phyloP scores from a whole-genome alignment of 2,888 invertebrate species.

The Drosophila eohydei region DNA sequence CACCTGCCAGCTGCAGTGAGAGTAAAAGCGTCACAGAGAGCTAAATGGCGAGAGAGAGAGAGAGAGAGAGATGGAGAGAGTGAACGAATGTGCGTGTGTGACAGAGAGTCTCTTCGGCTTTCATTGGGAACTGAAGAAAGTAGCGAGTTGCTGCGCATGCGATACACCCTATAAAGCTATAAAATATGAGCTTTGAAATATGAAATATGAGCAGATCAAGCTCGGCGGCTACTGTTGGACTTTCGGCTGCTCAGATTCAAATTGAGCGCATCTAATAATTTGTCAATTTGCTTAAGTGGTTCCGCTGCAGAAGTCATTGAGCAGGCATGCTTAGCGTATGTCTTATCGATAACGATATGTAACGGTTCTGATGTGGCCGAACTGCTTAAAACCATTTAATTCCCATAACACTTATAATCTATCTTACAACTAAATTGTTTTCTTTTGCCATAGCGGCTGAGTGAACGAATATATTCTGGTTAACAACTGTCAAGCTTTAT shows the following conservation, averaged over 20 bases:
- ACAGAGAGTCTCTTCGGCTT: constrained; percentile 1
- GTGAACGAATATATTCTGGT: neutral
- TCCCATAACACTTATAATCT: neutral
- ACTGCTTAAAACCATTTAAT: neutral
- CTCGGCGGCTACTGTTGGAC: constrained; percentile 21
- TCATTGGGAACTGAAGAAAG: constrained; percentile 31
- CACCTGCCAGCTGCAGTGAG: constrained; percentile 11
- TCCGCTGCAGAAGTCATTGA: constrained; percentile 5
- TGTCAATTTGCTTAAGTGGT: constrained; percentile 6
- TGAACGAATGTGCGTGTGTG: constrained; percentile 1
- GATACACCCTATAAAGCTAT: constrained; percentile 17
- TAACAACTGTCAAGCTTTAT: neutral
- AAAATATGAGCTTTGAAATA: constrained; percentile 1
- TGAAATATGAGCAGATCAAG: neutral
- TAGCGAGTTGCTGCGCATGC: constrained; percentile 10
- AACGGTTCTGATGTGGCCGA: neutral
- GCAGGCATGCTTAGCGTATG: neutral
- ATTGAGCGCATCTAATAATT: constrained; percentile 8
- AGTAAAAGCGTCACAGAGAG: neutral
- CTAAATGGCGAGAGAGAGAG: neutral
- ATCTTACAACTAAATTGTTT: neutral
- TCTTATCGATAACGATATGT: neutral
- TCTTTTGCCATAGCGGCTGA: neutral
- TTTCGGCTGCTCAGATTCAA: neutral
- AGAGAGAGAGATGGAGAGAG: neutral